Percentiles rank a stretch among this genome's conserved stretches.
Evolutionary conservation across 2,113 vertebrate genomes (phyloP).

Genomic region (Aphyosemion australe): DNA sequence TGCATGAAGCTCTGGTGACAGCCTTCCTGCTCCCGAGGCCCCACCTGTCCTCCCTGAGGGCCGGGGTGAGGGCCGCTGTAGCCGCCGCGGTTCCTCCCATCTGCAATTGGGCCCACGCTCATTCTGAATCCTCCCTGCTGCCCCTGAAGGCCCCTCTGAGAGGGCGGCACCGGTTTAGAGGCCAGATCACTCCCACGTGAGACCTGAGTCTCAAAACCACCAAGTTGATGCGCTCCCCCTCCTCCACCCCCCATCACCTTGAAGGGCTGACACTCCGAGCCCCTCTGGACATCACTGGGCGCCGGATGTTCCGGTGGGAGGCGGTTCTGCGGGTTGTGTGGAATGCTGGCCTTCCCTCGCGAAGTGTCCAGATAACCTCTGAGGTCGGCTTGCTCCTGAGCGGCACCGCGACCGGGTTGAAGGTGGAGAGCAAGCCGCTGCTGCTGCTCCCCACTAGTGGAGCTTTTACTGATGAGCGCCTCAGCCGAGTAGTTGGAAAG

Average conservation of each 20-base stretch:
- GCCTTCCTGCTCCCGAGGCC: slow-evolving; percentile 87
- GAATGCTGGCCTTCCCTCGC: slow-evolving; percentile 85
- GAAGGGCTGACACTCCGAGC: slow-evolving; percentile 91
- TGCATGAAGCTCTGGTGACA: slow-evolving; percentile 98
- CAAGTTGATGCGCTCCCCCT: slow-evolving; percentile 71
- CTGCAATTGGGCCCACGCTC: slow-evolving; percentile 79
- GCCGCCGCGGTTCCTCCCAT: slow-evolving; percentile 86
- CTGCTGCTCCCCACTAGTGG: slow-evolving; percentile 85
- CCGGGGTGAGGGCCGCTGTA: slow-evolving; percentile 81
- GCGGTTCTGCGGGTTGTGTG: slow-evolving; percentile 88
- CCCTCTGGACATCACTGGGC: slow-evolving; percentile 84
- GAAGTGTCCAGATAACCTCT: slow-evolving; percentile 90
- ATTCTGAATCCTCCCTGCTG: slow-evolving; percentile 88
- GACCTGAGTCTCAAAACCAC: slow-evolving; percentile 89
- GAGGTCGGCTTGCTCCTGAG: slow-evolving; percentile 91
- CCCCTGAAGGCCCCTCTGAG: slow-evolving; percentile 86
- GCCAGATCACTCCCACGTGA: slow-evolving; percentile 90
- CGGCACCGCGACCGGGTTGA: slow-evolving; percentile 81
- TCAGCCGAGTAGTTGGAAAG: slow-evolving; percentile 98
- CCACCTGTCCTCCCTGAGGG: slow-evolving; percentile 86
- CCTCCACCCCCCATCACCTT: slow-evolving; percentile 80
- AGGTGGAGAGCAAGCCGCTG: slow-evolving; percentile 88
- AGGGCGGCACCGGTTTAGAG: slow-evolving; percentile 78
- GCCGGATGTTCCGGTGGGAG: slow-evolving; percentile 83
- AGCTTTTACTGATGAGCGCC: slow-evolving; percentile 92